Percentiles rank a stretch among this genome's conserved stretches.
phyloP scores from a whole-genome alignment of 2,888 invertebrate genomes.

The Pherbina coryleti region DNA sequence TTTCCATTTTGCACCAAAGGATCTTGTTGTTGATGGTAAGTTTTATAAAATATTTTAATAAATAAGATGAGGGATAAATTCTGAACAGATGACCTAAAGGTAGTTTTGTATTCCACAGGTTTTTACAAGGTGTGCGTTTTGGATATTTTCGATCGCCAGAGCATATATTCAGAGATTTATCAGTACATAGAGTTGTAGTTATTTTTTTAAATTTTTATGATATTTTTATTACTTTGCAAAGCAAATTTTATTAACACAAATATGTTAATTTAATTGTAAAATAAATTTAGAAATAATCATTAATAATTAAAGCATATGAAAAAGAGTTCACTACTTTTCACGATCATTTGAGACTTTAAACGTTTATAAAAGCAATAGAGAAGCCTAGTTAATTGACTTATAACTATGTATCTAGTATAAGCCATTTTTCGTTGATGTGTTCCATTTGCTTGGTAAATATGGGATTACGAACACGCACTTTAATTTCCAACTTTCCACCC shows the following conservation, averaged over 20 bases:
- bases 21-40: conserved; percentile 59
- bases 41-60: no score
- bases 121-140: conserved; percentile 65
- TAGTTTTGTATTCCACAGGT: conserved; percentile 50
- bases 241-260: no score
- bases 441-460: conserved; percentile 90
- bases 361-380: neutral
- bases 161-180: conserved; percentile 61
- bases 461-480: conserved; percentile 88
- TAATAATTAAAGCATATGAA: no score
- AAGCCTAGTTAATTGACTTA: conserved; percentile 23
- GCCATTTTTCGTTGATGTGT: conserved; percentile 91
- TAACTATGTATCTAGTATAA: conserved; percentile 77
- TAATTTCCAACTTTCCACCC: conserved; percentile 92
- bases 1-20: conserved; percentile 63
- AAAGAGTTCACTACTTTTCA: neutral
- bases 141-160: conserved; percentile 62
- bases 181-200: conserved; percentile 53
- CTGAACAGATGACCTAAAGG: neutral
- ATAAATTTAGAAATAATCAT: neutral
- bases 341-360: conserved; percentile 2
- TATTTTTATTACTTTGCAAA: no score
- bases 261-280: neutral
- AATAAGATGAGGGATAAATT: neutral
- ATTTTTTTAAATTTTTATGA: neutral